Evolutionary conservation across 2,113 vertebrate genomes (phyloP).

Genomic region (Propithecus coquereli): DNA sequence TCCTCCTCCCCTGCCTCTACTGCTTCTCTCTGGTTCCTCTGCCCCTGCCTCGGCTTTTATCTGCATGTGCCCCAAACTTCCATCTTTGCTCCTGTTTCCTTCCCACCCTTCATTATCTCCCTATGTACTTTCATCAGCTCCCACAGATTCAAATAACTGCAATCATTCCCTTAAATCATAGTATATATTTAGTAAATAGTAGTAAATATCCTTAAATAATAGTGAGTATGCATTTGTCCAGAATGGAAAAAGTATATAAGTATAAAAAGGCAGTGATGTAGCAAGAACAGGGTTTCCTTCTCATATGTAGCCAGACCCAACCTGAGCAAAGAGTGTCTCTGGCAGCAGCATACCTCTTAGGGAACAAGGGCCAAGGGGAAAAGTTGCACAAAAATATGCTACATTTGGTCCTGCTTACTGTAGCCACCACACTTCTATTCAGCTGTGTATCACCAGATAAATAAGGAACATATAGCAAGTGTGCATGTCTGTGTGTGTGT

Average conservation of each 20-base stretch:
- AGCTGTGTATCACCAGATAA: slow-evolving; percentile 17
- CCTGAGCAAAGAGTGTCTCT: neutral
- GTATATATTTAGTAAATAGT: neutral
- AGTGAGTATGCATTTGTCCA: neutral
- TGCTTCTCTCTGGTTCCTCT: neutral
- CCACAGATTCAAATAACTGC: neutral
- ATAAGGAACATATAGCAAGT: neutral
- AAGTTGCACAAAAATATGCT: neutral
- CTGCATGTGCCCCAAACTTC: neutral
- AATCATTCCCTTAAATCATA: neutral
- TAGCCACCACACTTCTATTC: neutral
- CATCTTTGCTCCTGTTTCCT: neutral
- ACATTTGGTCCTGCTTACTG: neutral
- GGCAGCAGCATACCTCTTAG: neutral
- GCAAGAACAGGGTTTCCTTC: slow-evolving; percentile 6
- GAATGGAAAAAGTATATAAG: neutral
- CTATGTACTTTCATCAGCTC: neutral
- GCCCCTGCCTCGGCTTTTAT: neutral
- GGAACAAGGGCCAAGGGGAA: neutral
- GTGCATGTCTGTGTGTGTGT: neutral
- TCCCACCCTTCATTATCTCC: neutral
- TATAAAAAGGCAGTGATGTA: neutral
- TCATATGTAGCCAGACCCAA: neutral
- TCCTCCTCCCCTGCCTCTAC: neutral
- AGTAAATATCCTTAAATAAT: neutral